Conservation (phyloP, 1,140 invertebrate species). For the Drosophila lini region DNA sequence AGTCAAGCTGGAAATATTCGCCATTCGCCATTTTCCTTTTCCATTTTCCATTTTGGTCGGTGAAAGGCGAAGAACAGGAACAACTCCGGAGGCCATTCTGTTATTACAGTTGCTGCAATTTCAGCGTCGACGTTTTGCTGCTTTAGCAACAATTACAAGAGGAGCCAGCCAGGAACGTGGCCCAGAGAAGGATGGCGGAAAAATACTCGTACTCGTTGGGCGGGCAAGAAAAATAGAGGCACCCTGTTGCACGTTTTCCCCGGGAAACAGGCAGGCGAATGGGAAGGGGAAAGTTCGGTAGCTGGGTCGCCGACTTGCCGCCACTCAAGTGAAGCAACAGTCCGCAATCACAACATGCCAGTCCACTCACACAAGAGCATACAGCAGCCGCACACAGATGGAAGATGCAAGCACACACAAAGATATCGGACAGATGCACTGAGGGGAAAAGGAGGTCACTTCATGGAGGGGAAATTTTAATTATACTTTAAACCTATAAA, state of each 20-base stretch:
- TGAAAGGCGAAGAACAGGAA: conserved; percentile 45
- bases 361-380: conserved; percentile 24
- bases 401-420: conserved; percentile 3
- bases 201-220: conserved; percentile 4
- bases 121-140: conserved; percentile 63
- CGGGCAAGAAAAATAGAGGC: conserved; percentile 51
- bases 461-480: not conserved
- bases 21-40: conserved; percentile 27
- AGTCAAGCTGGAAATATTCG: conserved; percentile 74
- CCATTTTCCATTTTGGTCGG: conserved; percentile 3
- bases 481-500: not conserved
- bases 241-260: conserved; percentile 49
- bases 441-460: not conserved
- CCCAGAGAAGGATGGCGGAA: conserved; percentile 30
- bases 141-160: conserved; percentile 75
- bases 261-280: not conserved
- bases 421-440: not conserved
- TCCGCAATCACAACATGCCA: conserved; percentile 70
- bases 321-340: conserved; percentile 72
- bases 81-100: conserved; percentile 75
- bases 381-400: not conserved
- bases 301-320: conserved; percentile 60
- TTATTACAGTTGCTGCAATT: conserved; percentile 81
- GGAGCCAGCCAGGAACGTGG: conserved; percentile 30
- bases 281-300: conserved; percentile 9